A percentile compares a stretch with the other conserved stretches of the same genome.
Conservation (phyloP, 2,113 vertebrate species). For the Bubo bubo region DNA sequence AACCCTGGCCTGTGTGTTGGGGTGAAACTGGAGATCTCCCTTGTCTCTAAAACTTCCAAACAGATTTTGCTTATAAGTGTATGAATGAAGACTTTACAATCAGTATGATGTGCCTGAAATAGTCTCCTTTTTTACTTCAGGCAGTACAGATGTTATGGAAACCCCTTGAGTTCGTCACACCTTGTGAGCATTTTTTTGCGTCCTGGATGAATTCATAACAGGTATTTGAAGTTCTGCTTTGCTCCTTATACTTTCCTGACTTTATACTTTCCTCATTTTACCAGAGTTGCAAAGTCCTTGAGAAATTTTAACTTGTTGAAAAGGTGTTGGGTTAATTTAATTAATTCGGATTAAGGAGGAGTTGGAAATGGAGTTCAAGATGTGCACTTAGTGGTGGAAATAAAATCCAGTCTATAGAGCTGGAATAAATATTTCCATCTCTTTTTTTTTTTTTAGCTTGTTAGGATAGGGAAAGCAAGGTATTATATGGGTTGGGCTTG, state of each 20-base stretch:
- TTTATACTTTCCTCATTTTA: background rate
- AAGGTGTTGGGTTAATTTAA: background rate
- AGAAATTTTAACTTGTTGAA: background rate
- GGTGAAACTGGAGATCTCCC: background rate
- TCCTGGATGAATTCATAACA: background rate
- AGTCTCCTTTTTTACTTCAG: background rate
- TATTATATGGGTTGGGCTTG: background rate
- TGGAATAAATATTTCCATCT: background rate
- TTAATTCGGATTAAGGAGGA: background rate
- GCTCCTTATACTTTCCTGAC: background rate
- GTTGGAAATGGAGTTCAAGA: background rate
- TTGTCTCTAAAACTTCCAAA: background rate
- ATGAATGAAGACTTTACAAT: background rate
- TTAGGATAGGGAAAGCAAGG: background rate
- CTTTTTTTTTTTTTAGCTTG: background rate
- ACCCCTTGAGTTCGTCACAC: background rate
- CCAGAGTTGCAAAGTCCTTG: background rate
- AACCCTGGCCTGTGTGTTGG: rapidly evolving
- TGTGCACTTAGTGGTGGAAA: background rate
- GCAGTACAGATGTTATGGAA: background rate
- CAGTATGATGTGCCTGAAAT: background rate
- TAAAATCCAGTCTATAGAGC: background rate
- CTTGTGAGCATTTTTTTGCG: no score
- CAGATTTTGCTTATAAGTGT: background rate
- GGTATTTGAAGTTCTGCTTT: background rate